Percentiles rank a stretch among this genome's conserved stretches.
Evolutionary conservation across 2,888 invertebrate genomes (phyloP).

Genomic region (Nomada goodeniana): DNA sequence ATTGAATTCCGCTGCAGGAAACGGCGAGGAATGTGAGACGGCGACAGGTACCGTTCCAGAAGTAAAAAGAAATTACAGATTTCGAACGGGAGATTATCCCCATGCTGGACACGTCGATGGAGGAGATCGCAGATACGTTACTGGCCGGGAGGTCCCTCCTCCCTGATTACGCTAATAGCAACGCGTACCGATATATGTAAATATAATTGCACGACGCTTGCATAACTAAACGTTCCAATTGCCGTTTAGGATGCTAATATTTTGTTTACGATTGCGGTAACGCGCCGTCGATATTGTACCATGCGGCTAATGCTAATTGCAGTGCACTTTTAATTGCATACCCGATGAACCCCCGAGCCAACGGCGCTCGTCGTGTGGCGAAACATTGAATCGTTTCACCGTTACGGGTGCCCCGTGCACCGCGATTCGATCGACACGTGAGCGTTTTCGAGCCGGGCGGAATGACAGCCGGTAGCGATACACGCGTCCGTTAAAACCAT

Average conservation of each 20-base stretch:
- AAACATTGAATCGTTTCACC: constrained; percentile 41
- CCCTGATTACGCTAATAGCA: constrained; percentile 30
- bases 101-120: neutral
- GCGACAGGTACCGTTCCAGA: neutral
- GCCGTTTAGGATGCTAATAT: constrained; percentile 32
- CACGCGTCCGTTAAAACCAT: constrained; percentile 10
- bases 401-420: neutral
- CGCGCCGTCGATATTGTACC: neutral
- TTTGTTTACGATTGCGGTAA: constrained; percentile 48
- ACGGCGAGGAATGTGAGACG: neutral
- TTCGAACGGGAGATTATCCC: neutral
- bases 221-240: constrained; percentile 39
- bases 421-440: constrained; percentile 17
- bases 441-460: constrained; percentile 9
- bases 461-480: neutral
- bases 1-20: constrained; percentile 7
- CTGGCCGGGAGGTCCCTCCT: neutral
- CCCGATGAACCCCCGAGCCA: constrained; percentile 20
- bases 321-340: constrained; percentile 49
- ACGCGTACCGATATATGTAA: constrained; percentile 20
- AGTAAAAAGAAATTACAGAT: neutral
- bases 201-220: constrained; percentile 41
- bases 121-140: neutral
- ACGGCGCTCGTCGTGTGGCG: constrained; percentile 7
- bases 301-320: constrained; percentile 44